Percentiles rank a stretch among this genome's conserved stretches.
Evolutionary conservation across 2,113 vertebrate species (phyloP).

Genomic region (Heterocephalus glaber): DNA sequence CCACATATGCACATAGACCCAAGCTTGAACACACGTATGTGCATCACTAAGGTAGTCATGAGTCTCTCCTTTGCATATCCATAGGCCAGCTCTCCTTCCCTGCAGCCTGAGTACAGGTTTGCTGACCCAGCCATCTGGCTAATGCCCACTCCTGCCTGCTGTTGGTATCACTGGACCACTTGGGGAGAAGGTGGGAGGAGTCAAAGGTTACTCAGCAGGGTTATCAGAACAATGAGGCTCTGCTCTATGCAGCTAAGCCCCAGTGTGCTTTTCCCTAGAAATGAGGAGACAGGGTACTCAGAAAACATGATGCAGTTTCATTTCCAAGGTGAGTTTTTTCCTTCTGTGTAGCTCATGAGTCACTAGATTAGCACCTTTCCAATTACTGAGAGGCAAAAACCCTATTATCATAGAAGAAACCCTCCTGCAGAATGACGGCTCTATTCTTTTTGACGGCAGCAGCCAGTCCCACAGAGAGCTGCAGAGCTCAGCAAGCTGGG

Average conservation of each 20-base stretch:
- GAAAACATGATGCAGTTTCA: constrained; percentile 67
- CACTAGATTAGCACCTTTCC: constrained; percentile 80
- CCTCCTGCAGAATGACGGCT: constrained; percentile 70
- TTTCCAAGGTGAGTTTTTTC: constrained; percentile 58
- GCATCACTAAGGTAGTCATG: background rate
- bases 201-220: background rate
- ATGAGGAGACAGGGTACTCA: constrained; percentile 57
- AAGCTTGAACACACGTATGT: background rate
- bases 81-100: background rate
- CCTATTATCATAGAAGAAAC: constrained; percentile 54
- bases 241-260: background rate
- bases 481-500: constrained; percentile 52
- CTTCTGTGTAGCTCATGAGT: constrained; percentile 78
- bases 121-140: background rate
- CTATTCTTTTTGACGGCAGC: constrained; percentile 69
- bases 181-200: background rate
- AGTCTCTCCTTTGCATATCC: background rate
- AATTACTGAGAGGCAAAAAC: constrained; percentile 66
- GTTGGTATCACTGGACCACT: background rate
- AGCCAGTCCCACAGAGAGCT: constrained; percentile 48
- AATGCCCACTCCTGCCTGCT: background rate
- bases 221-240: background rate
- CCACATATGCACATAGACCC: background rate
- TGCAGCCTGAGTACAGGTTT: background rate
- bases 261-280: constrained; percentile 26